Conservation (phyloP, 2,797 vertebrate genomes). For the Saxicola maurus region DNA sequence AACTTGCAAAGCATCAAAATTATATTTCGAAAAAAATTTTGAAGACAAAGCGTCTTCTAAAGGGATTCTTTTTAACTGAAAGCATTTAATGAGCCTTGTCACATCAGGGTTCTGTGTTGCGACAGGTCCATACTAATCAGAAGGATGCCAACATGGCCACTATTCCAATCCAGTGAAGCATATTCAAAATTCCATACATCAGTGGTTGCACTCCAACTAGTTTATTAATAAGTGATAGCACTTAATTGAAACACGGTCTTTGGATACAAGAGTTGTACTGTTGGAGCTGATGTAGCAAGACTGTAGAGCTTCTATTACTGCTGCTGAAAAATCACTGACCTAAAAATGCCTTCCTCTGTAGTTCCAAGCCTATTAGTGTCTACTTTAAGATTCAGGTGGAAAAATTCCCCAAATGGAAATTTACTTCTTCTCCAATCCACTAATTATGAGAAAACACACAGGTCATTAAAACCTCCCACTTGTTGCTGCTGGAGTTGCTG, state of each 20-base stretch:
- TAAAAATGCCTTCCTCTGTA: slow-evolving; percentile 54
- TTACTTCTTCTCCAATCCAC: slow-evolving; percentile 41
- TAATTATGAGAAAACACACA: slow-evolving; percentile 17
- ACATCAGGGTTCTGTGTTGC: slow-evolving; percentile 16
- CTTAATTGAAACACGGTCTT: slow-evolving; percentile 22
- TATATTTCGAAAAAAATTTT: not conserved
- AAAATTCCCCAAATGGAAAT: slow-evolving; percentile 47
- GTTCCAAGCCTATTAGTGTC: slow-evolving; percentile 46
- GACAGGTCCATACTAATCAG: slow-evolving; percentile 33
- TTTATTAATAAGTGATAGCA: slow-evolving; percentile 55
- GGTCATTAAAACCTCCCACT: slow-evolving; percentile 39
- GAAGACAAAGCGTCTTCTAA: slow-evolving; percentile 20
- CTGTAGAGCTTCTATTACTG: slow-evolving; percentile 20
- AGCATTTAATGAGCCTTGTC: slow-evolving; percentile 49
- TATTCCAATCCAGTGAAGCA: slow-evolving; percentile 45
- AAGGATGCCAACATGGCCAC: not conserved
- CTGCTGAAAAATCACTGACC: slow-evolving; percentile 58
- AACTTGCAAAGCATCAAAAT: slow-evolving; percentile 7
- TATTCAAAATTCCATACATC: slow-evolving; percentile 45
- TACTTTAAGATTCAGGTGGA: slow-evolving; percentile 58
- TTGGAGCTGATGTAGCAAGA: slow-evolving; percentile 28
- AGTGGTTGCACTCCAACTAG: slow-evolving; percentile 16
- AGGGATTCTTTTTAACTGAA: slow-evolving; percentile 28
- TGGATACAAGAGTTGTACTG: slow-evolving; percentile 45
- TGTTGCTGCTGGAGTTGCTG: not conserved